Conservation (phyloP, 2,797 vertebrate species). For the Adelosebastes latens region DNA sequence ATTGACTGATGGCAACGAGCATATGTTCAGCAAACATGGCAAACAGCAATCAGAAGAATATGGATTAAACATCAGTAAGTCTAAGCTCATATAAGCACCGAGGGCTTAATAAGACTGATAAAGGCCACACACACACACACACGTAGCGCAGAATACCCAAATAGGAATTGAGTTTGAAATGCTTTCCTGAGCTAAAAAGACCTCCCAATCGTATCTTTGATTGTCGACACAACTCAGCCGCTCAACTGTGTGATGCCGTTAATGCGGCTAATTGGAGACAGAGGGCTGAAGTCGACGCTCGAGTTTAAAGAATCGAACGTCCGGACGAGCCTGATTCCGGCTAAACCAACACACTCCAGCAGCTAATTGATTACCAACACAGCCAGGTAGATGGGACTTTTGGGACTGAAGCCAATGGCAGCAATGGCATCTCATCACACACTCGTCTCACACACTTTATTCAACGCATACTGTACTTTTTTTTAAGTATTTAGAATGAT, state of each 20-base stretch:
- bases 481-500: not conserved
- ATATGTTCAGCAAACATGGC: constrained; percentile 33
- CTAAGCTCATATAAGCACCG: constrained; percentile 7
- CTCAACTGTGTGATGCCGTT: constrained; percentile 15
- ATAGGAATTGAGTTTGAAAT: constrained; percentile 10
- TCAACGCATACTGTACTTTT: not conserved
- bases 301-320: constrained; percentile 29
- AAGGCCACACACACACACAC: not conserved
- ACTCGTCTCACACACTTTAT: not conserved
- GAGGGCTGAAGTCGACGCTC: constrained; percentile 21
- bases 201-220: constrained; percentile 34
- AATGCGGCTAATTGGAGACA: constrained; percentile 48
- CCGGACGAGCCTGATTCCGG: constrained; percentile 1
- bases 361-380: constrained; percentile 21
- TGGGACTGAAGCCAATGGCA: not conserved
- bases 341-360: constrained; percentile 33
- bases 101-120: constrained; percentile 10
- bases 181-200: constrained; percentile 26
- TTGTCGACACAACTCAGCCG: constrained; percentile 20
- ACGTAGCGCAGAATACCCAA: not conserved
- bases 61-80: constrained; percentile 35
- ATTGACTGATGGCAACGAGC: constrained; percentile 4
- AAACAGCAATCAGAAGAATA: constrained; percentile 31
- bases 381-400: not conserved
- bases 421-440: not conserved